Base-by-base conservation (phyloP, 2,888 invertebrate genomes). In the Drymonia ruficornis region DNA sequence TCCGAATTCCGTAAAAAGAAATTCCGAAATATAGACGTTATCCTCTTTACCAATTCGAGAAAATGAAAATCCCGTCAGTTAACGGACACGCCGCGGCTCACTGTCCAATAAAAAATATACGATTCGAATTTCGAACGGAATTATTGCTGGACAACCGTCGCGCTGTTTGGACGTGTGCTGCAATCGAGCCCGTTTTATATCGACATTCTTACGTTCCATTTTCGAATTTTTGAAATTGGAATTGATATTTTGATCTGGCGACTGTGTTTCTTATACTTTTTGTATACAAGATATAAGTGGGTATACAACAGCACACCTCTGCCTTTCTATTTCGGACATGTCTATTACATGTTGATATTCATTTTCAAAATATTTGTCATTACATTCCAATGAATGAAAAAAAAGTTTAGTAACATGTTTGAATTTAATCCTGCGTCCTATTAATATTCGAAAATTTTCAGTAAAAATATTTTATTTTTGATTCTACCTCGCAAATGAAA, bases 91-190 rank as follows among this genome's bases (percentile, higher is more conserved):
- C 51, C 44, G 45, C 18, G 19, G 38, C 43, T 40, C 54, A 29
- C 55, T 56, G 46, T 53, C 50, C 56, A 63, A 70, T 69, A 67
- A 67, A 68, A 68, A 64, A 50, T 12, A 38, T 61, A 55, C 62
- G 40, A 55, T 73, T 74, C 62, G 65, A 68, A 72, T 59, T 72
- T 68, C 61, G 65, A 72, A 74, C 49, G 49, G 59, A 56, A 67
- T 34, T 67, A 73, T 74, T 65, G 65, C 59, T 53, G 63, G 63
- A 57, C 61, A 72, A 68, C 70, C 57, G 65, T 63, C 65, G 52
- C 55, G 51, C 52, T 68, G 61, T 67, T 65, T 62, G 68, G 65
- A 68, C 70, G 72, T 64, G 59, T 69, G 52, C 58, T 50, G 53
- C 38, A 54, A 36, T 56, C 50, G 52, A 36, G 43, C 50, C 19